Conservation (phyloP, 2,888 invertebrate species). For the Auanema sp. region DNA sequence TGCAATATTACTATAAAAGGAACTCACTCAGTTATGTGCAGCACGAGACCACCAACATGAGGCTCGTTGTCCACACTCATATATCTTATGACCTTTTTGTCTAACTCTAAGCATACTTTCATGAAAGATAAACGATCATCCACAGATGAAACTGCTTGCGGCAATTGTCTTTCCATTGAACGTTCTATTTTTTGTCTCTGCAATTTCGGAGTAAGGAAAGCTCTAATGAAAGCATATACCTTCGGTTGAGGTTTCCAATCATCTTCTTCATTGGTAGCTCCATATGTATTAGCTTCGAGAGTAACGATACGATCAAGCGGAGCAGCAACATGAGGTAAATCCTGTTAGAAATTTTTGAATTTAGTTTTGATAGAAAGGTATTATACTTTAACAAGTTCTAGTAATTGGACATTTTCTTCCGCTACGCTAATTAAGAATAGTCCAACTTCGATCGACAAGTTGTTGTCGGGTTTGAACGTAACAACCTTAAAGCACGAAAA, state of each 20-base stretch:
- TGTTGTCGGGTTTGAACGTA: slow-evolving; percentile 27
- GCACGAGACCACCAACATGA: slow-evolving; percentile 51
- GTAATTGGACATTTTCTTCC: slow-evolving; percentile 25
- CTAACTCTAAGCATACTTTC: slow-evolving; percentile 43
- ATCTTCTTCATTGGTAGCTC: neutral
- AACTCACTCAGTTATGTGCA: slow-evolving; percentile 43
- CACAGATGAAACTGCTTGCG: slow-evolving; percentile 48
- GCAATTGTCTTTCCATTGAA: slow-evolving; percentile 23
- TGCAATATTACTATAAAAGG: neutral
- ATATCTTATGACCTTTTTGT: slow-evolving; percentile 39
- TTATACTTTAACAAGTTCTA: slow-evolving; percentile 27
- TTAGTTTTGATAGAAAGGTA: neutral
- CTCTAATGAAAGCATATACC: neutral
- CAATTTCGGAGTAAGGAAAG: neutral
- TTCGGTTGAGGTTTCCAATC: neutral
- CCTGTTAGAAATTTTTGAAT: slow-evolving; percentile 1
- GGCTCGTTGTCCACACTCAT: slow-evolving; percentile 29
- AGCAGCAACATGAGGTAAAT: slow-evolving; percentile 7
- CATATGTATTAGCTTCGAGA: slow-evolving; percentile 9
- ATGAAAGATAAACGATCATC: slow-evolving; percentile 56
- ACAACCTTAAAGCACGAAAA: slow-evolving; percentile 28
- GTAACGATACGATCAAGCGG: slow-evolving; percentile 11
- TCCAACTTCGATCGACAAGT: slow-evolving; percentile 22
- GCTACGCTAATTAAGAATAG: slow-evolving; percentile 27
- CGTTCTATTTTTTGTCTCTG: neutral